A percentile compares a stretch with the other conserved stretches of the same genome.
Conservation (phyloP, 2,888 invertebrate species). For the Cabera pusaria region DNA sequence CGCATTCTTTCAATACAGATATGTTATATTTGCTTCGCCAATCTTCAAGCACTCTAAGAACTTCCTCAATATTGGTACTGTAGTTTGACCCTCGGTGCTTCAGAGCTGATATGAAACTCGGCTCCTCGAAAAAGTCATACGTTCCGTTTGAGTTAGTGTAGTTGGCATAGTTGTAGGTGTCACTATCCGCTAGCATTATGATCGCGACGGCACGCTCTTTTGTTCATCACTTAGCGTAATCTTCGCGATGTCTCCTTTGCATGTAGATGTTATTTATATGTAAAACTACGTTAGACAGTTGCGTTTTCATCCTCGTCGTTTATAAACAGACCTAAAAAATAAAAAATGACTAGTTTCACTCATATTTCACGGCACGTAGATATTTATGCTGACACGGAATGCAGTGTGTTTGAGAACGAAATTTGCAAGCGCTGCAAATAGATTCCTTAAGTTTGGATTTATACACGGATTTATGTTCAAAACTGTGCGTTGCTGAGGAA, state of each 20-base stretch:
- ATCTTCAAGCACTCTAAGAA: constrained; percentile 62
- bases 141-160: constrained; percentile 41
- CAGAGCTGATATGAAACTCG: constrained; percentile 58
- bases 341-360: too few relatives aligned
- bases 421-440: too few relatives aligned
- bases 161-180: constrained; percentile 43
- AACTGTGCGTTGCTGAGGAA: too few relatives aligned
- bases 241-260: constrained; percentile 16
- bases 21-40: constrained; percentile 66
- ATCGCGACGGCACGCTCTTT: constrained; percentile 31
- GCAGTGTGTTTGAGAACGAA: too few relatives aligned
- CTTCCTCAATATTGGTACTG: constrained; percentile 57
- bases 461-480: too few relatives aligned
- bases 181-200: constrained; percentile 66
- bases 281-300: constrained; percentile 9
- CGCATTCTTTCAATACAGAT: constrained; percentile 65
- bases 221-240: constrained; percentile 59
- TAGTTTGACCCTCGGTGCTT: constrained; percentile 57
- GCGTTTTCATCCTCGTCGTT: constrained; percentile 24
- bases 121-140: constrained; percentile 57
- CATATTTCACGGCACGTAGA: too few relatives aligned
- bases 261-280: constrained; percentile 18
- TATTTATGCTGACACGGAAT: too few relatives aligned
- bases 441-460: too few relatives aligned
- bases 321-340: constrained; percentile 20